Evolutionary conservation across 2,113 vertebrate genomes (phyloP).

Genomic region (Agelaius tricolor): DNA sequence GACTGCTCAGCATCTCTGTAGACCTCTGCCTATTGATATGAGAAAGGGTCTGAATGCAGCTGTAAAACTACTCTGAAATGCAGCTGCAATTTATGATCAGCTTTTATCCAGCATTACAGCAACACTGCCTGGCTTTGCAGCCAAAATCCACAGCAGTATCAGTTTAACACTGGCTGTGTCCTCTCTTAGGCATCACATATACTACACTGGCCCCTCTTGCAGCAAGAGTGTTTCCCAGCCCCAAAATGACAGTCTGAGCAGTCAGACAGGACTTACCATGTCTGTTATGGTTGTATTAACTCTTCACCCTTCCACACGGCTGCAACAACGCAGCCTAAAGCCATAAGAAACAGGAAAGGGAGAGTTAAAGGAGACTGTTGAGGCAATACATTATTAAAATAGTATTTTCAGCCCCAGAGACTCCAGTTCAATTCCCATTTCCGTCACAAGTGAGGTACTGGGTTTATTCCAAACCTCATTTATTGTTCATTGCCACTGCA

Average conservation of each 20-base stretch:
- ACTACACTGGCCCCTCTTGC: background rate
- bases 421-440: background rate
- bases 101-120: background rate
- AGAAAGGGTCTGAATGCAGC: background rate
- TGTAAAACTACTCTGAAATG: background rate
- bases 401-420: background rate
- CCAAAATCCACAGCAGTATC: constrained; percentile 17
- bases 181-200: background rate
- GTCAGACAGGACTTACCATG: background rate
- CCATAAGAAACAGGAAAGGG: background rate
- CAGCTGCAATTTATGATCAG: background rate
- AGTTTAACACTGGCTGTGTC: background rate
- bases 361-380: background rate
- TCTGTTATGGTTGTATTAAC: background rate
- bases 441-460: background rate
- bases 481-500: background rate
- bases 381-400: constrained; percentile 36
- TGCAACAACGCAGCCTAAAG: background rate
- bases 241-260: background rate
- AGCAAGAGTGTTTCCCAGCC: background rate
- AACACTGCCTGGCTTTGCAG: background rate
- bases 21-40: background rate
- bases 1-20: background rate
- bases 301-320: background rate
- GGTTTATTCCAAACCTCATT: constrained; percentile 30